These are phyloP conservation scores for Campaea margaritaria DNA, from an alignment of 2,888 invertebrate species.

Conservation along the genomic window DNA sequence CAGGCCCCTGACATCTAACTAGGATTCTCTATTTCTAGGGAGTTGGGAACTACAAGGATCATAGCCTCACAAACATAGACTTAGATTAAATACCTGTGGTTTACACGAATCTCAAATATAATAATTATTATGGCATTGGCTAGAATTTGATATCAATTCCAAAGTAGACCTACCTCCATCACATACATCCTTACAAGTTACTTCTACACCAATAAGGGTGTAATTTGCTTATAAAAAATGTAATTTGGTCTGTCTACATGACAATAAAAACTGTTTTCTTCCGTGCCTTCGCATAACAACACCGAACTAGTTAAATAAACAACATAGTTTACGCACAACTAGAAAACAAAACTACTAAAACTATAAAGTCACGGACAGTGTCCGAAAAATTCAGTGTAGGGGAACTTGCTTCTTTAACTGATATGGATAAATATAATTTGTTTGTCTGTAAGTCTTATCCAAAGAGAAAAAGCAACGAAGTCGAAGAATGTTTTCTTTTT, in stretches of 20 bases:
- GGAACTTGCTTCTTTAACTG: slow-evolving; percentile 23
- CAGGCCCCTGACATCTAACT: too few relatives aligned
- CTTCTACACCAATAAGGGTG: not conserved
- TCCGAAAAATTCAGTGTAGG: slow-evolving; percentile 38
- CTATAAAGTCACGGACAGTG: slow-evolving; percentile 29
- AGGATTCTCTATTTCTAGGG: too few relatives aligned
- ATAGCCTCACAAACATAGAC: too few relatives aligned
- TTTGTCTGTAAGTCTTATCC: not conserved
- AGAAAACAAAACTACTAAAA: slow-evolving; percentile 30
- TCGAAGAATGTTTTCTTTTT: too few relatives aligned
- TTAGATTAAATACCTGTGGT: too few relatives aligned
- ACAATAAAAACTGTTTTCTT: slow-evolving; percentile 17
- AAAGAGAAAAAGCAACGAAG: too few relatives aligned
- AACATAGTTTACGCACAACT: slow-evolving; percentile 7
- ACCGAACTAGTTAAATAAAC: slow-evolving; percentile 13
- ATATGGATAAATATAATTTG: not conserved
- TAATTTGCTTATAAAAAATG: not conserved
- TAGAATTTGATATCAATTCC: too few relatives aligned
- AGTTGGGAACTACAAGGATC: too few relatives aligned
- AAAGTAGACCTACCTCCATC: too few relatives aligned
- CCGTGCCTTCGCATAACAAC: slow-evolving; percentile 21
- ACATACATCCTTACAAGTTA: too few relatives aligned
- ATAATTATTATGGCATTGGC: too few relatives aligned
- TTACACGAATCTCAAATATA: too few relatives aligned
- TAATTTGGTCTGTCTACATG: slow-evolving; percentile 6